phyloP scores from a whole-genome alignment of 2,888 invertebrate genomes.

The Microplitis deprimator region DNA sequence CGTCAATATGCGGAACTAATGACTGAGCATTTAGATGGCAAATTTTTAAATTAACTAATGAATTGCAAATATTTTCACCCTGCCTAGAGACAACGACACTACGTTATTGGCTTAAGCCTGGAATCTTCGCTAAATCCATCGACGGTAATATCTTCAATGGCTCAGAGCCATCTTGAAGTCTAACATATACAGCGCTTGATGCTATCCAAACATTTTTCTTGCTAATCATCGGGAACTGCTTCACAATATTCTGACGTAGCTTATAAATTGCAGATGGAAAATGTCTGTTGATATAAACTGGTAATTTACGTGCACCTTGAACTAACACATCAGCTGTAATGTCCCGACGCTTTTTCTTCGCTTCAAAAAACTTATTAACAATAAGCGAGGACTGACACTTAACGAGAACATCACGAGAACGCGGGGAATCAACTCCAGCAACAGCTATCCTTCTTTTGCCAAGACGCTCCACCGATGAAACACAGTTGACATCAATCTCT shows the following conservation, averaged over 20 bases:
- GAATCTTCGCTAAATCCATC: neutral
- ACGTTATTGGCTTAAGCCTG: neutral
- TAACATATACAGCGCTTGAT: neutral
- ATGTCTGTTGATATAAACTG: neutral
- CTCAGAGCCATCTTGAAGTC: neutral
- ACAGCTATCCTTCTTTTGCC: neutral
- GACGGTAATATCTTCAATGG: neutral
- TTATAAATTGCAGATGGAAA: neutral
- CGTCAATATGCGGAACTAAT: neutral
- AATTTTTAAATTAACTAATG: neutral
- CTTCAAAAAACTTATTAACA: neutral
- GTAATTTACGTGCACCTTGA: neutral
- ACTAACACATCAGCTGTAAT: neutral
- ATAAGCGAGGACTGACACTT: neutral
- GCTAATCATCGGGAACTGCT: neutral
- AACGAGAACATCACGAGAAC: neutral
- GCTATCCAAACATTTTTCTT: no score
- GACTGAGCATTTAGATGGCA: constrained; percentile 1
- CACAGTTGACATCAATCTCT: neutral
- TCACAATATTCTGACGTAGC: neutral
- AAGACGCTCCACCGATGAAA: neutral
- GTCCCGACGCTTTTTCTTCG: neutral
- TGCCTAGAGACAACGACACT: neutral
- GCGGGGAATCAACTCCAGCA: neutral
- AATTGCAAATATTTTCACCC: neutral